Base-by-base conservation (phyloP, 2,888 invertebrate species). In the Ormyrus pomaceus region DNA sequence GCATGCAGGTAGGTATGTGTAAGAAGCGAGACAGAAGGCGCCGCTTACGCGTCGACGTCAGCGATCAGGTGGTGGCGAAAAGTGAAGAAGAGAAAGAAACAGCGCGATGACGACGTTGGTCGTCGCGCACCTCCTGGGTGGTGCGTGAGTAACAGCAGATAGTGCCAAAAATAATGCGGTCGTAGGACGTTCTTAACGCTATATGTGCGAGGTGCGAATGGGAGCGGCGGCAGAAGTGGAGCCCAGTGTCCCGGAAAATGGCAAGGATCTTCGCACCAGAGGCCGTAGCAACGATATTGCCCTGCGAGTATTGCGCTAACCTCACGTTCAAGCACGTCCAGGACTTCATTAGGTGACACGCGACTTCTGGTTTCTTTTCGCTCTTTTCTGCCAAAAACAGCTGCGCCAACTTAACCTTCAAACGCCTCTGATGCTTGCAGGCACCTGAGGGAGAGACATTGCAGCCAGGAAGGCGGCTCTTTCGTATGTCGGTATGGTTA, bases 401-500 rank as follows among this genome's bases (percentile, higher is more conserved):
- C 34, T 13, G 48, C 11, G 46, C 19, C 5, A 13, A 71, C 62
- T 71, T 76, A 76, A 72, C 76, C 75, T 76, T 34, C 9, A 81
- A 74, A 51, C 6, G 34, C 8, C 61, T 61, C 34, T 61, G 6
- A 73, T 51, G 48, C 92, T 82, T 93, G 79, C 91, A 95, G 96
- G 85, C 97, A 97, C 90, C 91, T 97, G 84, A 93, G 95, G 86
- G 95, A 95, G 77, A 93, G 94, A 79, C 97, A 97, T 88, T 96
- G 96, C 89, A 94, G 95, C 45, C 94, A 94, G 86, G 97, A 97
- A 91, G 97, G 97, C 76, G 96, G 96, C 50, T 96, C 96, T 19
- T 95, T 94, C 88, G 94, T 97, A 11, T 97, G 97, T 89, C 95
- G 95, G 86, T 98, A 97, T 93, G 97, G 97, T 61, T 94, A 94